Evolutionary conservation across 2,113 vertebrate genomes (phyloP).

Genomic region (Myiozetetes cayanensis): DNA sequence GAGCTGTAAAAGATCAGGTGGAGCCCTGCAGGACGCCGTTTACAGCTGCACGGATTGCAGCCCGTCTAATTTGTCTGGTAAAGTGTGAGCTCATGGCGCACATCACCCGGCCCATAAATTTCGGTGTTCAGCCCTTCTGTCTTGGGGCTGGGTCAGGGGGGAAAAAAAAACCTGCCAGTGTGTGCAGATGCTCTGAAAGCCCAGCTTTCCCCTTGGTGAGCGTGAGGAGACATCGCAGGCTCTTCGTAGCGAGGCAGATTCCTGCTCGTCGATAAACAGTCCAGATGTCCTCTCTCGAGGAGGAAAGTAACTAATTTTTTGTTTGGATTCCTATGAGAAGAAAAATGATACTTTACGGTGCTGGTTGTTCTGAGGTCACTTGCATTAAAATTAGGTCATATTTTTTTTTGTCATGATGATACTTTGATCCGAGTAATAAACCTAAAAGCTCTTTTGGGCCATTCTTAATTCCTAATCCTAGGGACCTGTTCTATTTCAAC

Average conservation of each 20-base stretch:
- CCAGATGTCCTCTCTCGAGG: conserved; percentile 85
- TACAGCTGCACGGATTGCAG: conserved; percentile 87
- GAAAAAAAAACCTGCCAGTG: neutral
- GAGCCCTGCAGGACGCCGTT: conserved; percentile 83
- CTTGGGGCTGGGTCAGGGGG: conserved; percentile 71
- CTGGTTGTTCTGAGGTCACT: conserved; percentile 83
- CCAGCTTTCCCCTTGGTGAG: conserved; percentile 70
- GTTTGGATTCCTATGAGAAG: conserved; percentile 76
- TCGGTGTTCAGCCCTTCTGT: conserved; percentile 70
- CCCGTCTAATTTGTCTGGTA: conserved; percentile 92
- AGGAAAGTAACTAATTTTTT: conserved; percentile 75
- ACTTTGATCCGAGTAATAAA: conserved; percentile 78
- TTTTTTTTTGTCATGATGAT: conserved; percentile 64
- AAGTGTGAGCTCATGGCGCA: conserved; percentile 85
- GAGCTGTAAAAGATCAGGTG: conserved; percentile 84
- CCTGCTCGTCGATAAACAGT: conserved; percentile 84
- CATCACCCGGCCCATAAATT: conserved; percentile 81
- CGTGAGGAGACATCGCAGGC: conserved; percentile 75
- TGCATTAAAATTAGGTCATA: conserved; percentile 75
- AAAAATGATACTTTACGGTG: conserved; percentile 85
- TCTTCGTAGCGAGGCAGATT: conserved; percentile 79
- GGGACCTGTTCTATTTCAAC: conserved; percentile 72
- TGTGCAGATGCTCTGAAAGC: conserved; percentile 76
- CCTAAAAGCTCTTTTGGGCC: conserved; percentile 72
- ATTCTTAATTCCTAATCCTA: conserved; percentile 75